Conservation (phyloP, 1,140 invertebrate genomes). For the Habropoda laboriosa region DNA sequence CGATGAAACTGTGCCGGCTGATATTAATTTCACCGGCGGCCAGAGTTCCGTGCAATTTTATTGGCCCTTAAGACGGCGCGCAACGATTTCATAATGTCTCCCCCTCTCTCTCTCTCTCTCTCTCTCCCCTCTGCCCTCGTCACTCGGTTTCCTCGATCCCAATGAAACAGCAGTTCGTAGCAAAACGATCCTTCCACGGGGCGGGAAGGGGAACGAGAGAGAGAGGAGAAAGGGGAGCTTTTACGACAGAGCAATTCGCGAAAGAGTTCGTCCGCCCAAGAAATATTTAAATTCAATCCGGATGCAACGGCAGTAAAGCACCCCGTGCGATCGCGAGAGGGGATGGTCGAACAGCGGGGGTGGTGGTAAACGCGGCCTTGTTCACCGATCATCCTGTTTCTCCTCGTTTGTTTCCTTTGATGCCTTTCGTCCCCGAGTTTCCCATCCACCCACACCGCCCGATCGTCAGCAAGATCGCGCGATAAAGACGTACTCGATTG, state of each 20-base stretch:
- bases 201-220: neutral
- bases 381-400: neutral
- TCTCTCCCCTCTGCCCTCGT: neutral
- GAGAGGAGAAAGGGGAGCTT: conserved; percentile 11
- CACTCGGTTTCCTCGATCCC: conserved; percentile 42
- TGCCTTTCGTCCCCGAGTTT: neutral
- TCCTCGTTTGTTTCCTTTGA: conserved; percentile 3
- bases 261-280: conserved; percentile 64
- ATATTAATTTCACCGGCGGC: conserved; percentile 57
- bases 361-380: conserved; percentile 25
- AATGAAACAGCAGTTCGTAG: conserved; percentile 56
- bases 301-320: conserved; percentile 56
- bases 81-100: conserved; percentile 61
- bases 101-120: neutral
- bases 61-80: conserved; percentile 57
- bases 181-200: conserved; percentile 35
- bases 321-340: conserved; percentile 8
- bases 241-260: conserved; percentile 64
- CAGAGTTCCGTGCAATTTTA: conserved; percentile 51
- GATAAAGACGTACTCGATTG: conserved; percentile 35
- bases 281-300: conserved; percentile 74
- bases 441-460: neutral
- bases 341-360: conserved; percentile 9
- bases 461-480: too few relatives aligned
- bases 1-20: conserved; percentile 50